These are phyloP conservation scores for Gobiocypris rarus DNA, from an alignment of 2,113 vertebrate genomes.

Conservation along the genomic window DNA sequence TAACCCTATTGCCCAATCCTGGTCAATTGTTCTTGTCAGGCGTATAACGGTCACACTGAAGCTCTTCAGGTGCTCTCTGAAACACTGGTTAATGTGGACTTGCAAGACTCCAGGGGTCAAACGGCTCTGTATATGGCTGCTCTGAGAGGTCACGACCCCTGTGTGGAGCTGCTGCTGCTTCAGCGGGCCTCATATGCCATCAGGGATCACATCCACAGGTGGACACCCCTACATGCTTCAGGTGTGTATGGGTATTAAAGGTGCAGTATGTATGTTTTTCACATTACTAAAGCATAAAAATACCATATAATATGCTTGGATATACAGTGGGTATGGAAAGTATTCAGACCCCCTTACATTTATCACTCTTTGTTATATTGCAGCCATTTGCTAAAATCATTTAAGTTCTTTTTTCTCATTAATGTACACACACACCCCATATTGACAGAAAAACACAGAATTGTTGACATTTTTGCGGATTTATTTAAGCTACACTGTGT, in stretches of 20 bases:
- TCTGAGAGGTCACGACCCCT: conserved; percentile 83
- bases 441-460: too few species aligned
- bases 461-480: too few species aligned
- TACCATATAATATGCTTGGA: too few species aligned
- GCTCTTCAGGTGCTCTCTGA: conserved; percentile 90
- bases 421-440: too few species aligned
- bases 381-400: too few species aligned
- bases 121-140: conserved; percentile 91
- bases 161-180: conserved; percentile 89
- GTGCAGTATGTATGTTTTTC: too few species aligned
- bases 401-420: too few species aligned
- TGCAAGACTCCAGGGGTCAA: conserved; percentile 86
- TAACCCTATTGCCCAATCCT: neutral
- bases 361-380: too few species aligned
- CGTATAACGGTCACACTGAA: conserved; percentile 94
- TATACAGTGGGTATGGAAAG: too few species aligned
- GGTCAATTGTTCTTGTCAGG: conserved; percentile 67
- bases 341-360: too few species aligned
- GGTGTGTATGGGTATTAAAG: conserved; percentile 68
- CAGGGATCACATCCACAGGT: conserved; percentile 85
- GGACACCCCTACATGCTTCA: conserved; percentile 90
- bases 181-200: conserved; percentile 87
- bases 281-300: too few species aligned
- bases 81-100: conserved; percentile 93
- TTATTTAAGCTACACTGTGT: too few species aligned